Evolutionary conservation across 2,888 invertebrate species (phyloP), one percentile per base, ranked within the genome.

Genomic region (Andrena dorsata): DNA sequence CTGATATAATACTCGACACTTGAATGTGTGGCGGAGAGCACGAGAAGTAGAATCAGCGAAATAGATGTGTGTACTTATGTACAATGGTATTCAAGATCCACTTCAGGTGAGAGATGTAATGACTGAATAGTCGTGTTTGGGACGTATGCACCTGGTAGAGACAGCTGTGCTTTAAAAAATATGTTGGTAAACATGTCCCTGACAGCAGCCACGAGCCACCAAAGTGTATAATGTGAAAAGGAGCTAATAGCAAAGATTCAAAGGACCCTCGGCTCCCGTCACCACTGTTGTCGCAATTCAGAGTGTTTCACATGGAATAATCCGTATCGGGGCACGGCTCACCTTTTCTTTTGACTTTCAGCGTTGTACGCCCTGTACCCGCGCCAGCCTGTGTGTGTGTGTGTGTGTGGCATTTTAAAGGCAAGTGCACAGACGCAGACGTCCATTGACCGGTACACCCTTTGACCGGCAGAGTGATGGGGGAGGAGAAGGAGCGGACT

Each of bases 381-480:
- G 56, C 13, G 41, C 16, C 4, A 5, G 41, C 16, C 41, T 41
- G 41, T 35, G 10, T 10, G 35, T 8, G 35, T 58, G 58, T 32
- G 32, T 41, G 41, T 41, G 41, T 13, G 35, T 53, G 58, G 51
- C 63, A 61, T 69, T 72, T 76, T 65, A 60, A 76, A 72, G 47
- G 68, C 72, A 53, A 72, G 64, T 49, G 58, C 56, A 58, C 20
- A 20, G 8, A 51, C 20, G 32, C 5, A 28, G 2, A 10, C 26
- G 35, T 30, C 68, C 23, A 77, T 75, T 71, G 75, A 23, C 23
- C 56, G 26, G 51, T 5, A 47, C 51, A 20, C 56, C 64, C 75
- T 83, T 83, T 78, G 73, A 76, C 51, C 69, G 71, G 8, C 26
- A 26, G 53, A 20, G 51, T 41, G 71, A 53, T 23, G 26, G 60